Percentiles rank a stretch among this genome's conserved stretches.
Evolutionary conservation across 1,140 invertebrate species (phyloP).

Genomic region (Papilio polyxenes): DNA sequence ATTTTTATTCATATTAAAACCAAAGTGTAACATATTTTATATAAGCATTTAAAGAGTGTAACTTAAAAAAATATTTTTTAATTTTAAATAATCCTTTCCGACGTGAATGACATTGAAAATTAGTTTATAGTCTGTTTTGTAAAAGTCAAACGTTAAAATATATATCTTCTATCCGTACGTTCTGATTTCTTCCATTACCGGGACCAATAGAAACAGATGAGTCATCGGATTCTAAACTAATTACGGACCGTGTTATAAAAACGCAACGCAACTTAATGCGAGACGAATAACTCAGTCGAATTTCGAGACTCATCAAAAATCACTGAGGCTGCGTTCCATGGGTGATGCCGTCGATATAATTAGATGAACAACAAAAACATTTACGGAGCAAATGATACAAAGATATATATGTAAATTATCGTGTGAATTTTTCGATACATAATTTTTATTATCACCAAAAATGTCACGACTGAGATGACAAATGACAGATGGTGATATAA

Average conservation of each 20-base stretch:
- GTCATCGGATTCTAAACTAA: slow-evolving; percentile 78
- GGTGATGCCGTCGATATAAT: slow-evolving; percentile 16
- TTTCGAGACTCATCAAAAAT: slow-evolving; percentile 64
- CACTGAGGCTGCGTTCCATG: slow-evolving; percentile 49
- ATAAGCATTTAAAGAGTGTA: too few species aligned
- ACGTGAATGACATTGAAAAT: too few species aligned
- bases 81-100: too few species aligned
- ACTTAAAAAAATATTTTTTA: too few species aligned
- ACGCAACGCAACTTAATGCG: slow-evolving; percentile 59
- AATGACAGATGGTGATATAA: too few species aligned
- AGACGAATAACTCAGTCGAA: slow-evolving; percentile 61
- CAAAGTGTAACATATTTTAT: too few species aligned
- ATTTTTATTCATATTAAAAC: too few species aligned
- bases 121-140: not conserved
- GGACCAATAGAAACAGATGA: slow-evolving; percentile 73
- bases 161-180: slow-evolving; percentile 57
- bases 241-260: slow-evolving; percentile 66
- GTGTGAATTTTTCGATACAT: too few species aligned
- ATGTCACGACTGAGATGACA: too few species aligned
- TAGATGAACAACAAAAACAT: slow-evolving; percentile 13
- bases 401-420: not conserved
- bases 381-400: not conserved
- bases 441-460: too few species aligned
- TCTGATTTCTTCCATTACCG: slow-evolving; percentile 61
- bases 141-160: not conserved